These are phyloP conservation scores for Centropus unirufus DNA, from an alignment of 2,113 vertebrate genomes.

Conservation along the genomic window DNA sequence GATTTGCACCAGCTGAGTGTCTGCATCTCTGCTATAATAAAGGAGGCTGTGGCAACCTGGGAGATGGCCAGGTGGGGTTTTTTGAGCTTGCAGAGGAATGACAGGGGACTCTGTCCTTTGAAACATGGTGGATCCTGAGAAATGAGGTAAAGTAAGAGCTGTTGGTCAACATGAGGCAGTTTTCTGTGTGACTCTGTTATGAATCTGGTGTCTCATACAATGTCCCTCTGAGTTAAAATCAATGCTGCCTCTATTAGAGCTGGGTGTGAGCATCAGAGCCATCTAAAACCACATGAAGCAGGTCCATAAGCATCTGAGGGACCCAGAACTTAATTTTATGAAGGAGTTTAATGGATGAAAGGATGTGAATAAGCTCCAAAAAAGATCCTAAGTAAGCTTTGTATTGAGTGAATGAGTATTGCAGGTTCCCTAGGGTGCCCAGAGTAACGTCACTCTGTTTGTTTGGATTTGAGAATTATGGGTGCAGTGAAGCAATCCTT, in stretches of 20 bases:
- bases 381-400: background rate
- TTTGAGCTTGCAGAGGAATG: background rate
- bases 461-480: background rate
- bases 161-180: rapidly evolving
- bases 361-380: rapidly evolving
- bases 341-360: background rate
- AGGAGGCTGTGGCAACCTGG: background rate
- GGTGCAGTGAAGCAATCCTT: background rate
- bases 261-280: background rate
- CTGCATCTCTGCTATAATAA: background rate
- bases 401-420: rapidly evolving
- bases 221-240: background rate
- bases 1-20: background rate
- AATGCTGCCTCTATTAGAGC: rapidly evolving
- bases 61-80: background rate
- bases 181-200: rapidly evolving
- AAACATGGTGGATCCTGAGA: rapidly evolving
- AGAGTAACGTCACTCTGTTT: background rate
- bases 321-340: background rate
- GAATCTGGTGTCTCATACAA: background rate
- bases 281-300: background rate
- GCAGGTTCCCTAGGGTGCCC: rapidly evolving
- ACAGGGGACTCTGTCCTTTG: rapidly evolving
- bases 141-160: background rate
- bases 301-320: background rate